phyloP scores from a whole-genome alignment of 2,888 invertebrate species.

The Kryphioiulus occultus region DNA sequence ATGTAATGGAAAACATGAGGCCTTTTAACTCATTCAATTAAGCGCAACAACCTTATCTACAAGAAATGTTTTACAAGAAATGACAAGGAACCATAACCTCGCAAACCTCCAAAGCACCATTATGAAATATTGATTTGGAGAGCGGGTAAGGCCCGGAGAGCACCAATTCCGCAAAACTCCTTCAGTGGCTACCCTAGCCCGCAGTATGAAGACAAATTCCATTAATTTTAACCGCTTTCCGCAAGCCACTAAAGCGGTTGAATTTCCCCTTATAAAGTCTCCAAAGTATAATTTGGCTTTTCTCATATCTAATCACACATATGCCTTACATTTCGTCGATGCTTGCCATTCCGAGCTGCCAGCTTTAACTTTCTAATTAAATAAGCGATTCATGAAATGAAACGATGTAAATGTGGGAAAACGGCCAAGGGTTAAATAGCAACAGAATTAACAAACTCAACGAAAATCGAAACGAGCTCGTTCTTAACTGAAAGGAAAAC shows the following conservation, averaged over 20 bases:
- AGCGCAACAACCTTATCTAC: conserved; percentile 29
- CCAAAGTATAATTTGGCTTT: conserved; percentile 24
- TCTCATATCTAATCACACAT: conserved; percentile 37
- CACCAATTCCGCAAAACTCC: conserved; percentile 12
- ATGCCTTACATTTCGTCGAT: not conserved
- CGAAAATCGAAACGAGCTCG: not conserved
- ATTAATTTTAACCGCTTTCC: conserved; percentile 40
- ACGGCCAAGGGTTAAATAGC: conserved; percentile 34
- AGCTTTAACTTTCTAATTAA: conserved; percentile 38
- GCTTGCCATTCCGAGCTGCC: conserved; percentile 6
- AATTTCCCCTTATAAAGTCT: conserved; percentile 28
- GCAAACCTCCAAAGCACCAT: not conserved
- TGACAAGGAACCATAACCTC: conserved; percentile 28
- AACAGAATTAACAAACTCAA: conserved; percentile 31
- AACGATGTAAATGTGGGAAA: conserved; percentile 28
- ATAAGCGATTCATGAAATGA: conserved; percentile 35
- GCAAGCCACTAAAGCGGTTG: conserved; percentile 40
- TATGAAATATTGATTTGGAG: conserved; percentile 19
- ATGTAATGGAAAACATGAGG: not conserved
- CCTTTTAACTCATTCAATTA: conserved; percentile 32
- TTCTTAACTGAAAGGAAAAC: not conserved
- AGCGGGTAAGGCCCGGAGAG: not conserved
- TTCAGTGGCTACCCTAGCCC: conserved; percentile 35
- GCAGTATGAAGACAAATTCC: conserved; percentile 40
- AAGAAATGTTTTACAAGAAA: conserved; percentile 36